Evolutionary conservation across 2,113 vertebrate species (phyloP).

Genomic region (Alectura lathami): DNA sequence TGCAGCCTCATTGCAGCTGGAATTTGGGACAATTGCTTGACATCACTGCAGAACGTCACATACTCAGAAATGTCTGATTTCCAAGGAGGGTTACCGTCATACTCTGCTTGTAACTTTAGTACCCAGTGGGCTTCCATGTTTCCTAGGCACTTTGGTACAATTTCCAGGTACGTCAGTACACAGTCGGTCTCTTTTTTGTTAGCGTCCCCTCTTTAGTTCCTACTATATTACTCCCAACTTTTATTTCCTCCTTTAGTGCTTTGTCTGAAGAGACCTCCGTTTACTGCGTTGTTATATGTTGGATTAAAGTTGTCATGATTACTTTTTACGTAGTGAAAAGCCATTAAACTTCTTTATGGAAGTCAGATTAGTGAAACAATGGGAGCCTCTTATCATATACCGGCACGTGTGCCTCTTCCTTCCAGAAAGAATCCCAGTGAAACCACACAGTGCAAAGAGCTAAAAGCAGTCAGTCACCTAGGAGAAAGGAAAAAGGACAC

Average conservation of each 20-base stretch:
- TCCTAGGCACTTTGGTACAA: neutral
- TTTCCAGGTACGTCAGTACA: neutral
- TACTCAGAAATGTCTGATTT: neutral
- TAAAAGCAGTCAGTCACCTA: neutral
- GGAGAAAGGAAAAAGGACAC: fast-evolving
- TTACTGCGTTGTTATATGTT: neutral
- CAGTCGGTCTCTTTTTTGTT: neutral
- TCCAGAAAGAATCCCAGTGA: neutral
- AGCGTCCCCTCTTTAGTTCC: neutral
- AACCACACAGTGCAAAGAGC: neutral
- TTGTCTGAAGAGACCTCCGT: neutral
- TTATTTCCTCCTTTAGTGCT: neutral
- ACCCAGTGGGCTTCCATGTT: neutral
- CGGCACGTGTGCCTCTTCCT: neutral
- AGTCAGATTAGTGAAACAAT: neutral
- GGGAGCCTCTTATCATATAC: neutral
- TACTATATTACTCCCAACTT: neutral
- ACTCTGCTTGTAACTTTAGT: neutral
- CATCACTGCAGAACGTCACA: neutral
- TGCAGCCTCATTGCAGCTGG: neutral
- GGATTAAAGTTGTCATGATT: neutral
- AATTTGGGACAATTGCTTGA: neutral
- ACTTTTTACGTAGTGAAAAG: too few species aligned
- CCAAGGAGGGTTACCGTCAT: neutral
- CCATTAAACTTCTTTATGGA: neutral